Evolutionary conservation across 2,797 vertebrate species (phyloP), one percentile per base, ranked within the genome.

Genomic region (Tragopan temminckii): DNA sequence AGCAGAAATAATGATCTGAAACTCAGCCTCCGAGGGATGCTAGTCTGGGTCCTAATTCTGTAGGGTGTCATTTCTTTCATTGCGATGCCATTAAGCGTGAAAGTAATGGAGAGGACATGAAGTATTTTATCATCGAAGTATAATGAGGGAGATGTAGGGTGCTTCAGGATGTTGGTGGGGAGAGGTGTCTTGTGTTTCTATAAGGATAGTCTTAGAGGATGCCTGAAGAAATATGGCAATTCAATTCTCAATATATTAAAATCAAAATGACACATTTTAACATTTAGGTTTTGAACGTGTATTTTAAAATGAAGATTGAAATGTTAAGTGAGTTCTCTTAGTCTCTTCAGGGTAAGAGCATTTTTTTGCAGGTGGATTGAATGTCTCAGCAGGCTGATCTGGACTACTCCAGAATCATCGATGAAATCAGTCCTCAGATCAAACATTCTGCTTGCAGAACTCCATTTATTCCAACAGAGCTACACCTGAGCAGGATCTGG

Each of bases 1-100:
- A 98, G 96, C 96, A 96, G 97, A 88, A 98, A 98, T 98, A 98
- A 98, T 97, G 96, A 98, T 98, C 98, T 97, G 93, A 97, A 97
- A 96, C 74, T 96, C 97, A 97, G 97, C 96, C 97, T 96, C 95
- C 93, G 82, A 97, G 97, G 97, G 88, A 94, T 96, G 82, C 85
- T 86, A 94, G 93, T 80, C 59, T 69, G 94, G 95, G 94, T 94
- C 94, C 95, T 97, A 91, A 48, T 95, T 95, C 81, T 80, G 68
- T 93, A 91, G 96, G 93, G 96, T 97, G 95, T 96, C 93, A 76
- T 96, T 96, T 97, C 95, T 95, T 96, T 95, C 95, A 93, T 72
- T 90, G 88, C 70, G 42, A 38, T 95, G 91, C 91, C 29, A 27
- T 95, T 97, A 95, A 89, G 88, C 93, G 88, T 88, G 93, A 94